Evolutionary conservation across 2,888 invertebrate species (phyloP), one percentile per base, ranked within the genome.

Genomic region (Nycteola revayana): DNA sequence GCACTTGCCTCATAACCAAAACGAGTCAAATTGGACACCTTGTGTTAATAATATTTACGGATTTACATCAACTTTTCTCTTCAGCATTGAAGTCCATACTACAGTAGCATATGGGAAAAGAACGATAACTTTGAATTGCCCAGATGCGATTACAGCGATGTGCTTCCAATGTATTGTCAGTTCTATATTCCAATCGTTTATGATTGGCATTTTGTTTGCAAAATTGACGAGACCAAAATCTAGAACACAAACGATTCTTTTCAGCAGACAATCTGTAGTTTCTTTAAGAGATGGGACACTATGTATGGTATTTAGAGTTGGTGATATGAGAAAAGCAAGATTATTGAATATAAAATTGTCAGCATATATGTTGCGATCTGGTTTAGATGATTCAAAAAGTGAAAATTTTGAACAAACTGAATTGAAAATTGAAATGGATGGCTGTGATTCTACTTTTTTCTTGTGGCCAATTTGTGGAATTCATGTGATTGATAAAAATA

Each of bases 391-490:
- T 5, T 2, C 7, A n/a, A n/a, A 95, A 1, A 94, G 96, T 68
- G 89, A 96, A 59, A 92, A 93, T 3, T 94, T 94, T 62, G 94
- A 95, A 69, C 96, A 97, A 69, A 94, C 94, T 20, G 96, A 96
- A 66, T 79, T 97, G 17, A 84, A 90, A 35, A 90, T 94, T 0
- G 90, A 92, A 51, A 92, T 94, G n/a, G 96, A 97, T 65, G 95
- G 95, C 10, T 96, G 96, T 58, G 94, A 95, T 47, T 94, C 96
- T 5, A 90, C 98, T 3, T 98, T 99, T 84, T 96, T 99, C 68
- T 94, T 99, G 42, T 99, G 98, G 99, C 99, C 99, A 0, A 93
- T 97, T 72, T 95, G 96, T 4, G 94, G 98, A 14, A 94, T 96
- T 9, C 99, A 99, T 73, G 91, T 92, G 42, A 98, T 99, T 57